These are phyloP conservation scores for Pseudeuparius sepicola DNA, from an alignment of 2,888 invertebrate species.

Conservation along the genomic window DNA sequence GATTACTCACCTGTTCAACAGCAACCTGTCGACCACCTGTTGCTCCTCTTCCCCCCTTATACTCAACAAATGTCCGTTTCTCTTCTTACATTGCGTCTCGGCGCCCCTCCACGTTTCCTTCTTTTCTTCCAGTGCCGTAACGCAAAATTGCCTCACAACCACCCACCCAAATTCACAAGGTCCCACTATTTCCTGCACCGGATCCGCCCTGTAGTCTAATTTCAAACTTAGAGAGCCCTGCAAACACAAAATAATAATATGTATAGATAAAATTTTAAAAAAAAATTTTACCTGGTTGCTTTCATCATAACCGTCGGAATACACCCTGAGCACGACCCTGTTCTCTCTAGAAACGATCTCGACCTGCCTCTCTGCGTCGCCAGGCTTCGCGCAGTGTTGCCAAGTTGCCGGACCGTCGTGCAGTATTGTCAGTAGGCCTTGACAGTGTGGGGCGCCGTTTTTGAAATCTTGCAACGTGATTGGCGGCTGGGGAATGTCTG, in stretches of 20 bases:
- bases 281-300: background rate
- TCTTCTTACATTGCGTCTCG: conserved; percentile 52
- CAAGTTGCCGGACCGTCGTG: conserved; percentile 49
- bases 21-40: conserved; percentile 50
- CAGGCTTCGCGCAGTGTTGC: conserved; percentile 51
- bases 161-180: conserved; percentile 66
- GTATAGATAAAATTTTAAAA: too few species aligned
- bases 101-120: conserved; percentile 56
- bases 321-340: conserved; percentile 41
- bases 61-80: conserved; percentile 60
- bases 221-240: too few species aligned
- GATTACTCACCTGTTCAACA: conserved; percentile 54
- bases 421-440: conserved; percentile 48
- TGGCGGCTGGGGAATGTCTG: conserved; percentile 23
- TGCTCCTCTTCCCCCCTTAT: conserved; percentile 55
- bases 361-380: conserved; percentile 47
- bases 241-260: too few species aligned
- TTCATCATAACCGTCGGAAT: background rate
- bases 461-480: conserved; percentile 23
- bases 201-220: conserved; percentile 54
- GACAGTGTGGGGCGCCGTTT: conserved; percentile 38
- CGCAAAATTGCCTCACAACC: conserved; percentile 54
- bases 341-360: conserved; percentile 51
- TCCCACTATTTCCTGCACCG: conserved; percentile 50
- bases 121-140: conserved; percentile 48